Percentiles rank a stretch among this genome's conserved stretches.
These are phyloP conservation scores for Cynopterus sphinx DNA, from an alignment of 2,797 vertebrate genomes.

Conservation along the genomic window DNA sequence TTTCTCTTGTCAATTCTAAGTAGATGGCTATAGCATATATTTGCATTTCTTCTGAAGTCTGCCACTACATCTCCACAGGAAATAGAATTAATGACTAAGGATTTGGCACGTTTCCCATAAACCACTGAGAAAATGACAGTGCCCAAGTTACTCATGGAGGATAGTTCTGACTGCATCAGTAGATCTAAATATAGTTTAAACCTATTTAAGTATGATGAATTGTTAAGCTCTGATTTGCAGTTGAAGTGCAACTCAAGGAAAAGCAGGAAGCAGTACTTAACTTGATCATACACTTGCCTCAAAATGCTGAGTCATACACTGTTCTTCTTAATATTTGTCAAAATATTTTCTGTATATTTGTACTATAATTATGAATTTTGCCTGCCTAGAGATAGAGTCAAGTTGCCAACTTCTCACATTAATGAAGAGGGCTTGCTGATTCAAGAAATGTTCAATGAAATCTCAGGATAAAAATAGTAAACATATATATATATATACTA, in stretches of 20 bases:
- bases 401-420: not conserved
- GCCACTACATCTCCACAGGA: not conserved
- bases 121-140: not conserved
- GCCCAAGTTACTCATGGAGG: not conserved
- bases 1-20: constrained; percentile 47
- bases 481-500: too few species aligned
- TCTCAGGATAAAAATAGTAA: not conserved
- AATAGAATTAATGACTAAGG: constrained; percentile 29
- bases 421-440: not conserved
- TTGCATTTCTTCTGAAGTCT: constrained; percentile 50
- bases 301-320: not conserved
- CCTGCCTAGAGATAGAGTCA: not conserved
- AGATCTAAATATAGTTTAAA: constrained; percentile 34
- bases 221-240: not conserved
- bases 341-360: not conserved
- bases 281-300: not conserved
- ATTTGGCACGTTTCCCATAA: not conserved
- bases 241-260: not conserved
- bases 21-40: not conserved
- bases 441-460: not conserved
- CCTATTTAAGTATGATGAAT: constrained; percentile 1
- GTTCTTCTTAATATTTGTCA: not conserved
- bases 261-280: not conserved
- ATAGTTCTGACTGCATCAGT: not conserved
- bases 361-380: not conserved